Evolutionary conservation across 2,797 vertebrate genomes (phyloP).

Genomic region (Peromyscus attwateri): DNA sequence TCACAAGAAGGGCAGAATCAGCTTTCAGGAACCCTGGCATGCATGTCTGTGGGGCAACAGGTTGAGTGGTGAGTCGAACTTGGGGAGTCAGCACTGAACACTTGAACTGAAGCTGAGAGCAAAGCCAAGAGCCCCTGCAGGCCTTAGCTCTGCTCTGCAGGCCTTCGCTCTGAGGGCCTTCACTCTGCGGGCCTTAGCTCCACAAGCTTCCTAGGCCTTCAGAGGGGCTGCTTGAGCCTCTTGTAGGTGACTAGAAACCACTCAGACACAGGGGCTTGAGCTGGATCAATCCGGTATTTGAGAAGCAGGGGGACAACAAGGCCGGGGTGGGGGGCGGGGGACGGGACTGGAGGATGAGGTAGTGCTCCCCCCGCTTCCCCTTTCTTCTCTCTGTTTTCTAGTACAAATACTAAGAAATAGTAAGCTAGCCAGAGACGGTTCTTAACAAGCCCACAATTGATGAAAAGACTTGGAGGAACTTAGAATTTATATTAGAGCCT

Average conservation of each 20-base stretch:
- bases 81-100: background rate
- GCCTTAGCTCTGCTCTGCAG: no score
- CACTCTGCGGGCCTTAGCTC: no score
- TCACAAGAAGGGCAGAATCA: background rate
- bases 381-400: background rate
- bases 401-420: background rate
- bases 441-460: background rate
- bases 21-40: background rate
- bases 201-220: background rate
- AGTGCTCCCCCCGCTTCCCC: no score
- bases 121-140: background rate
- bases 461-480: background rate
- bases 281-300: background rate
- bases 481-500: conserved; percentile 49
- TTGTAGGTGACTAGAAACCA: rapidly evolving
- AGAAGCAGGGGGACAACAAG: background rate
- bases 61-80: background rate
- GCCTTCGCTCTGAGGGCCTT: no score
- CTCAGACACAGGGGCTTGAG: background rate
- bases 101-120: background rate
- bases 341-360: background rate
- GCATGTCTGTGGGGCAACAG: background rate
- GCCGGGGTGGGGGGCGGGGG: no score
- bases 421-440: background rate
- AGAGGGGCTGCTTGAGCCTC: background rate